Percentiles rank a stretch among this genome's conserved stretches.
These are phyloP conservation scores for Sitta carolinensis DNA, from an alignment of 2,797 vertebrate species.

Conservation along the genomic window DNA sequence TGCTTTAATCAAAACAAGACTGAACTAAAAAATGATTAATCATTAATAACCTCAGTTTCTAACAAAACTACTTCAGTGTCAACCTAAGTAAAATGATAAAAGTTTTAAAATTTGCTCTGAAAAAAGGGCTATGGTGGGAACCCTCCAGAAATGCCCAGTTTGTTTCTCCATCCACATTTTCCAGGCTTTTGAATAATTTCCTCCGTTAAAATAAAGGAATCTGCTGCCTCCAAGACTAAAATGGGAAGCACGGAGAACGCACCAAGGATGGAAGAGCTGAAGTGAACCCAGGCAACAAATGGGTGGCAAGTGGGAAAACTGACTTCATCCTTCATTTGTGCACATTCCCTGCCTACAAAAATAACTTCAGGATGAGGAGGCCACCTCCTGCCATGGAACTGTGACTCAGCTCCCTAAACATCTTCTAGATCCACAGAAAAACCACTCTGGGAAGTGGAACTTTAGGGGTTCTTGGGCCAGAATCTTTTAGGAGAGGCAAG, in stretches of 20 bases:
- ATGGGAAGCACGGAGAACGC: neutral
- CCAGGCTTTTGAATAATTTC: neutral
- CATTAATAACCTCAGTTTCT: neutral
- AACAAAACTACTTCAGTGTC: neutral
- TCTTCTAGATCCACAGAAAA: neutral
- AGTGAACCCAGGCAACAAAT: neutral
- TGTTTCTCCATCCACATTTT: neutral
- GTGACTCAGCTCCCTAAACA: neutral
- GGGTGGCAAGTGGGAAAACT: neutral
- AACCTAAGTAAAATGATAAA: neutral
- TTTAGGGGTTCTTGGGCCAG: neutral
- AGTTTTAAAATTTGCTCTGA: neutral
- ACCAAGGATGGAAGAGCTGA: neutral
- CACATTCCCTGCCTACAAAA: neutral
- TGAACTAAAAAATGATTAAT: neutral
- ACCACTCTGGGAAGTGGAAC: accelerated
- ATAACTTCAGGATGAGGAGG: neutral
- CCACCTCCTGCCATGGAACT: neutral
- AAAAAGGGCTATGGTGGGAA: neutral
- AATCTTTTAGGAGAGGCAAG: neutral
- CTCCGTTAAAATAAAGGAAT: neutral
- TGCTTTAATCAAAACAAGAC: neutral
- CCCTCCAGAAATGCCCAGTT: neutral
- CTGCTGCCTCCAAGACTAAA: neutral
- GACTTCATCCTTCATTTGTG: neutral